Conservation (phyloP, 1,140 invertebrate genomes). For the Bicyclus anynana region DNA sequence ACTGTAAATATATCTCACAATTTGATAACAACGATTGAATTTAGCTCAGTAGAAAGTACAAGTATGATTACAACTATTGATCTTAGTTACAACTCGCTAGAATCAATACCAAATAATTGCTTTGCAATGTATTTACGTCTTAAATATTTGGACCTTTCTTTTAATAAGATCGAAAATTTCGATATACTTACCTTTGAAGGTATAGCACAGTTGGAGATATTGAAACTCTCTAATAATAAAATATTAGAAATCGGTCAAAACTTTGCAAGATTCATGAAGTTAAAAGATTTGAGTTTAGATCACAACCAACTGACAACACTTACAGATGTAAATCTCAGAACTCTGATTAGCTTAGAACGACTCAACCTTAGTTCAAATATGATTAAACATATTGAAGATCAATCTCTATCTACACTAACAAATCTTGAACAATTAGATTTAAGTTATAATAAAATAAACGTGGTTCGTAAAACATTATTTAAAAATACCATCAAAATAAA, state of each 20-base stretch:
- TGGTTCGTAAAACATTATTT: conserved; percentile 4
- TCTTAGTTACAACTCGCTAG: conserved; percentile 11
- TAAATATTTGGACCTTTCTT: conserved; percentile 12
- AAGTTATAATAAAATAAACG: conserved; percentile 3
- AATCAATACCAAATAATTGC: conserved; percentile 10
- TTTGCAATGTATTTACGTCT: conserved; percentile 3
- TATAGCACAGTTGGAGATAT: conserved; percentile 26
- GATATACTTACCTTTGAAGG: conserved; percentile 37
- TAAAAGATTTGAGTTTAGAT: conserved; percentile 13
- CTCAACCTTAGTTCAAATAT: conserved; percentile 6
- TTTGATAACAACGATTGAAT: conserved; percentile 8
- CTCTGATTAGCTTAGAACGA: conserved; percentile 5
- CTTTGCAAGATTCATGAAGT: conserved; percentile 15
- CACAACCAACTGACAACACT: conserved; percentile 6
- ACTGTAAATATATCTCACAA: conserved; percentile 13
- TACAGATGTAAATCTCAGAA: conserved; percentile 4
- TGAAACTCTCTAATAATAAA: conserved; percentile 37
- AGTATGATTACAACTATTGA: conserved; percentile 6
- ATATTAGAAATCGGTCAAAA: conserved; percentile 9
- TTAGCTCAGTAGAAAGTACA: not conserved
- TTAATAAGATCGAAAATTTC: not conserved
- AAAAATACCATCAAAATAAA: not conserved
- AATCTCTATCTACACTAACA: not conserved
- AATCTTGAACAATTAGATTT: conserved; percentile 12
- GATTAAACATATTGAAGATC: conserved; percentile 3